Evolutionary conservation across 2,888 invertebrate species (phyloP).

Genomic region (Plagiodera versicolora): DNA sequence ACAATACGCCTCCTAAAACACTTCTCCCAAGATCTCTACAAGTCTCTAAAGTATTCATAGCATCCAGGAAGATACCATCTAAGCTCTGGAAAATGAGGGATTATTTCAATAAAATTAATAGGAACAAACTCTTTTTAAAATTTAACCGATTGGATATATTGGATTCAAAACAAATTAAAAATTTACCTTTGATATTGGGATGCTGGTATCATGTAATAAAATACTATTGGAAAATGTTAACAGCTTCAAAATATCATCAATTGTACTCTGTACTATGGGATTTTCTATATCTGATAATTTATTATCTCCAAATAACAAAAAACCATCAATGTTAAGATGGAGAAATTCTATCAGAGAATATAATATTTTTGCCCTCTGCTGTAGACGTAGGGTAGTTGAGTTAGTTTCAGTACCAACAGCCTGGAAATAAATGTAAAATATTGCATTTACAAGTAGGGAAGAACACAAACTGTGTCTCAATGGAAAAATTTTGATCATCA

Average conservation of each 20-base stretch:
- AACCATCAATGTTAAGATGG: slow-evolving; percentile 78
- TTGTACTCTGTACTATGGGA: no score
- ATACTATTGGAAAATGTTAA: slow-evolving; percentile 81
- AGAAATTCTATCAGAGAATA: slow-evolving; percentile 79
- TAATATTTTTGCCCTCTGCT: slow-evolving; percentile 75
- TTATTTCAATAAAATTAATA: no score
- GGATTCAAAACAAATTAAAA: background rate
- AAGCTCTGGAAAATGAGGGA: slow-evolving; percentile 67
- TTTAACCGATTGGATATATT: no score
- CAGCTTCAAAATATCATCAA: slow-evolving; percentile 87
- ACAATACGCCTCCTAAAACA: slow-evolving; percentile 82
- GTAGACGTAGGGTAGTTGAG: slow-evolving; percentile 79
- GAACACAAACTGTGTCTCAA: no score
- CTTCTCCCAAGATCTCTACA: slow-evolving; percentile 77
- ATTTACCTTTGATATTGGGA: slow-evolving; percentile 77
- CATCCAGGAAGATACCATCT: slow-evolving; percentile 83
- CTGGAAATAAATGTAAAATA: slow-evolving; percentile 54
- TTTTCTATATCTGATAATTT: slow-evolving; percentile 74
- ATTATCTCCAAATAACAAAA: slow-evolving; percentile 60
- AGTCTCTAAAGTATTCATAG: slow-evolving; percentile 82
- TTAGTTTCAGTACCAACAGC: slow-evolving; percentile 86
- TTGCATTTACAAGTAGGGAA: background rate
- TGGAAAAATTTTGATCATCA: no score
- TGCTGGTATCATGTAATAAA: slow-evolving; percentile 79
- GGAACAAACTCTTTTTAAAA: no score